Conservation (phyloP, 2,888 invertebrate genomes). For the Cyclophora punctaria region DNA sequence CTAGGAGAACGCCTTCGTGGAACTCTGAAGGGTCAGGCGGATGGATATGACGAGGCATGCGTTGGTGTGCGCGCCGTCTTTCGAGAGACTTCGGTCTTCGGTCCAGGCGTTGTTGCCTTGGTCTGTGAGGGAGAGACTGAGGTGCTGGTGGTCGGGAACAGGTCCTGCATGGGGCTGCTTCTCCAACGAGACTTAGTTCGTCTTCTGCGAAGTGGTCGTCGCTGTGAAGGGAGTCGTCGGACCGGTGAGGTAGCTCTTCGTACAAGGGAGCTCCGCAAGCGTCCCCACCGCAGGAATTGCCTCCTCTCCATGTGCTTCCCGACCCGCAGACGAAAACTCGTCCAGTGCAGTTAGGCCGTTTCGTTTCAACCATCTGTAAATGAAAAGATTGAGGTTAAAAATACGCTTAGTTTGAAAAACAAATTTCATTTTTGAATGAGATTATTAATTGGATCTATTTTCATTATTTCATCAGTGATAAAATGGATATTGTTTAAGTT, state of each 20-base stretch:
- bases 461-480: too few relatives aligned
- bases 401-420: too few relatives aligned
- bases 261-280: conserved; percentile 82
- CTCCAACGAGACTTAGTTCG: conserved; percentile 78
- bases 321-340: conserved; percentile 82
- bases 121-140: conserved; percentile 73
- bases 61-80: conserved; percentile 63
- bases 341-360: conserved; percentile 73
- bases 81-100: conserved; percentile 74
- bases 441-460: too few relatives aligned
- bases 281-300: conserved; percentile 62
- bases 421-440: too few relatives aligned
- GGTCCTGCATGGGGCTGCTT: conserved; percentile 63
- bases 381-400: conserved; percentile 9
- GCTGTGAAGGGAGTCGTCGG: conserved; percentile 77
- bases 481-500: too few relatives aligned
- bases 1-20: conserved; percentile 86
- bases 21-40: conserved; percentile 85
- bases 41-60: conserved; percentile 72
- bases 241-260: conserved; percentile 82
- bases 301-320: conserved; percentile 73
- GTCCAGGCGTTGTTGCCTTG: conserved; percentile 75
- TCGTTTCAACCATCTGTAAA: conserved; percentile 83
- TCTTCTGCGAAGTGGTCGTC: conserved; percentile 92
- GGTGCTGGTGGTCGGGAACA: conserved; percentile 69